A percentile compares a stretch with the other conserved stretches of the same genome.
Evolutionary conservation across 2,113 vertebrate genomes (phyloP).

Genomic region (Nothobranchius furzeri): DNA sequence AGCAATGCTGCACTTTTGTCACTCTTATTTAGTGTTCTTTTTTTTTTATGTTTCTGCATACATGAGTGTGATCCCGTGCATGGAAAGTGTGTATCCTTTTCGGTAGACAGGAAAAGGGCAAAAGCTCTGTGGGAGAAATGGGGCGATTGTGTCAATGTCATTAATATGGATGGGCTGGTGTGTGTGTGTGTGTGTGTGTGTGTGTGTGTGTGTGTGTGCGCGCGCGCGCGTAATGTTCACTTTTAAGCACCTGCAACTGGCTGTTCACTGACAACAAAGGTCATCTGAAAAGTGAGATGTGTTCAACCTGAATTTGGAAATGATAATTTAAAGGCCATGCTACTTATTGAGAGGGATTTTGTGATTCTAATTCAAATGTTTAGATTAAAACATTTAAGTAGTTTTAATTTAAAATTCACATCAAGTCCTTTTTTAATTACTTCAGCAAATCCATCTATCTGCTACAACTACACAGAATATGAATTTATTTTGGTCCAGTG

Average conservation of each 20-base stretch:
- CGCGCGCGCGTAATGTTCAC: conserved; percentile 1
- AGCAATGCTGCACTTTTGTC: conserved; percentile 44
- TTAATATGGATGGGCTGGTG: conserved; percentile 69
- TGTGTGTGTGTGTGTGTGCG: conserved; percentile 18
- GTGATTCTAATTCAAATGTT: too few species aligned
- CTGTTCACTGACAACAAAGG: conserved; percentile 43
- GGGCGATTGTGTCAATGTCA: conserved; percentile 58
- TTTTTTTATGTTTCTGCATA: conserved; percentile 21
- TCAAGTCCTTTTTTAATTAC: too few species aligned
- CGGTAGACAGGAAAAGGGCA: conserved; percentile 69
- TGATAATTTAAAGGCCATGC: background rate
- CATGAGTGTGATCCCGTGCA: conserved; percentile 49
- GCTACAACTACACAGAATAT: too few species aligned
- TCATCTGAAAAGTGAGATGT: conserved; percentile 44
- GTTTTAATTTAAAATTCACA: too few species aligned
- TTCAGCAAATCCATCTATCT: too few species aligned
- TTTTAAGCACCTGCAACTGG: conserved; percentile 21
- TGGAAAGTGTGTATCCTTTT: conserved; percentile 67
- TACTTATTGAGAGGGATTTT: too few species aligned
- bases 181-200: conserved; percentile 7
- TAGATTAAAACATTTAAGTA: too few species aligned
- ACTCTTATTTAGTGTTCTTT: conserved; percentile 25
- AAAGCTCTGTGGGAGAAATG: conserved; percentile 48
- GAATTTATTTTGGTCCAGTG: too few species aligned
- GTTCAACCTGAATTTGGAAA: conserved; percentile 27